A percentile compares a stretch with the other conserved stretches of the same genome.
Conservation (phyloP, 2,113 vertebrate species). For the Cairina moschata region DNA sequence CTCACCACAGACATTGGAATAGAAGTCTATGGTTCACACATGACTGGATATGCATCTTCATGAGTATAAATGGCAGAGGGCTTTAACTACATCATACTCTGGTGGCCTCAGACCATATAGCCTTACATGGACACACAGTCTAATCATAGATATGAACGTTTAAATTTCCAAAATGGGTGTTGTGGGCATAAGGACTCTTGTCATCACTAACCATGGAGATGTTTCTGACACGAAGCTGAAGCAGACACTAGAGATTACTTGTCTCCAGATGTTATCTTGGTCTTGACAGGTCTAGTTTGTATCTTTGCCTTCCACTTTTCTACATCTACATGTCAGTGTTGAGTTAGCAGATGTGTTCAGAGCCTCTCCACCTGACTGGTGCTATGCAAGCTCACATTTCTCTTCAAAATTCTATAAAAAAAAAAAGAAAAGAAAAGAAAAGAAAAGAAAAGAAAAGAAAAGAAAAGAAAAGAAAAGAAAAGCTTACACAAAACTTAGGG, state of each 20-base stretch:
- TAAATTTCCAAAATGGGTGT: neutral
- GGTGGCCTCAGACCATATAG: neutral
- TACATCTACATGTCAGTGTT: neutral
- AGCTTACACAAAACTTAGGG: neutral
- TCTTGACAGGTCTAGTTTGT: neutral
- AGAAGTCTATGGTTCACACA: neutral
- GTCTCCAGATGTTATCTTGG: neutral
- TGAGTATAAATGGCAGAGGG: neutral
- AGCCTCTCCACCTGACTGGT: neutral
- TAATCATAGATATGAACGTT: neutral
- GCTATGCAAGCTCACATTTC: neutral
- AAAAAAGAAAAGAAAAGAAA: no score
- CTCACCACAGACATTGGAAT: neutral
- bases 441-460: no score
- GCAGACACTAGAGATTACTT: neutral
- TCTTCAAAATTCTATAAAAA: neutral
- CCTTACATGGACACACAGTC: neutral
- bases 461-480: neutral
- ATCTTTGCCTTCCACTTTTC: neutral
- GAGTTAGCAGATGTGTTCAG: neutral
- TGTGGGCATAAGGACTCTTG: neutral
- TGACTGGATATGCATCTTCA: accelerated
- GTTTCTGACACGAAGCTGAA: neutral
- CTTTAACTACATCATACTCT: neutral
- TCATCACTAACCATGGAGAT: neutral